Conservation (phyloP, 2,797 vertebrate species). For the Knipowitschia caucasica region DNA sequence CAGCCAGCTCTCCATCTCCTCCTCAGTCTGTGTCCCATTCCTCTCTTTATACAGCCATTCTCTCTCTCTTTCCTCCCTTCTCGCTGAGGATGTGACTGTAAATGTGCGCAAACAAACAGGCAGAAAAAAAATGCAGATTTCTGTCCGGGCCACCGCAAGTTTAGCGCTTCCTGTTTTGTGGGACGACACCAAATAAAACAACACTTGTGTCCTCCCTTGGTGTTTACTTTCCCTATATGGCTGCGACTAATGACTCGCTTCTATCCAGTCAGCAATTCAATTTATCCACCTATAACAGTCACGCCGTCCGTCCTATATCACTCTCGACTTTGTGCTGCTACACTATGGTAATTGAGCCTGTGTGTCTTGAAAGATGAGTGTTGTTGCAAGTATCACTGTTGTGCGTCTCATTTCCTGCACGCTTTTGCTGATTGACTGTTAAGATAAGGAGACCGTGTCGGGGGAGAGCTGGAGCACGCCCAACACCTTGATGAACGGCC, state of each 20-base stretch:
- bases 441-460: constrained; percentile 44
- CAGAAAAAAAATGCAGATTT: constrained; percentile 46
- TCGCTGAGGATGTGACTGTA: constrained; percentile 31
- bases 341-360: constrained; percentile 43
- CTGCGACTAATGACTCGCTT: constrained; percentile 43
- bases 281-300: constrained; percentile 26
- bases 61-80: background rate
- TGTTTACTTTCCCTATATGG: constrained; percentile 18
- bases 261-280: constrained; percentile 28
- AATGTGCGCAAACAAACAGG: constrained; percentile 40
- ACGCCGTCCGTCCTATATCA: constrained; percentile 14
- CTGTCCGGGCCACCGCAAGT: constrained; percentile 19
- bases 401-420: constrained; percentile 53
- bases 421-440: constrained; percentile 44
- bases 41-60: constrained; percentile 18
- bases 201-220: constrained; percentile 13
- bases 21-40: constrained; percentile 15
- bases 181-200: constrained; percentile 28
- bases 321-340: constrained; percentile 12
- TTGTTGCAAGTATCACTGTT: constrained; percentile 36
- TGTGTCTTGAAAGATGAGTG: constrained; percentile 48
- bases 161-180: constrained; percentile 28
- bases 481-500: constrained; percentile 43
- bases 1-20: constrained; percentile 39
- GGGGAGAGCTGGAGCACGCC: constrained; percentile 8